These are phyloP conservation scores for Orientallactaga bullata DNA, from an alignment of 2,113 vertebrate genomes.

Conservation along the genomic window DNA sequence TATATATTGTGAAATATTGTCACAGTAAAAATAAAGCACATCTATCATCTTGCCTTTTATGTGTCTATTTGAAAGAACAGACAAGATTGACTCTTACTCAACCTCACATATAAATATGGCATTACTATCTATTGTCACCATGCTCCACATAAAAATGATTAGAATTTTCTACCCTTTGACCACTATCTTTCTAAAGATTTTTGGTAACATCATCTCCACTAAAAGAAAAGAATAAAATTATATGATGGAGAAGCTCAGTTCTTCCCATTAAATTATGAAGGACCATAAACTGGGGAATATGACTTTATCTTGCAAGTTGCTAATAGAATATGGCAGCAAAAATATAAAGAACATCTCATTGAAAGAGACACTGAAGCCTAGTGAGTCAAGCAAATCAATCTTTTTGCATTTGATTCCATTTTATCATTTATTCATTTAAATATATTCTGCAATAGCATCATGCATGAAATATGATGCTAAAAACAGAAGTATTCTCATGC, in stretches of 20 bases:
- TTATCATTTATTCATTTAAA: not conserved
- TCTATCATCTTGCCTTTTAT: not conserved
- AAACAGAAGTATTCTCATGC: not conserved
- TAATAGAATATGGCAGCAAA: not conserved
- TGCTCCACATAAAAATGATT: not conserved
- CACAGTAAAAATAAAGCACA: not conserved
- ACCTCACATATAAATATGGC: not conserved
- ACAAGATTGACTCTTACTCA: not conserved
- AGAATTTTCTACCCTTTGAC: not conserved
- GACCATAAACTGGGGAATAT: not conserved
- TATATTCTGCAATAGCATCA: not conserved
- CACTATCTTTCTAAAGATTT: not conserved
- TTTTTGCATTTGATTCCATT: not conserved
- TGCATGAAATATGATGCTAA: not conserved
- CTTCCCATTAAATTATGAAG: conserved; percentile 1
- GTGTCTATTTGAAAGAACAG: not conserved
- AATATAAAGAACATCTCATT: not conserved
- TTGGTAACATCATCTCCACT: not conserved
- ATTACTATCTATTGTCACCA: not conserved
- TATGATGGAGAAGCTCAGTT: not conserved
- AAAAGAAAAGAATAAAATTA: not conserved
- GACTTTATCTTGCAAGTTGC: not conserved
- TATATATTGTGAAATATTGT: not conserved
- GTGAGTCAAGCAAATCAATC: not conserved
- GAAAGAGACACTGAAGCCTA: not conserved